These are phyloP conservation scores for Hypotaenidia philippensis DNA, from an alignment of 2,797 vertebrate genomes.

Conservation along the genomic window DNA sequence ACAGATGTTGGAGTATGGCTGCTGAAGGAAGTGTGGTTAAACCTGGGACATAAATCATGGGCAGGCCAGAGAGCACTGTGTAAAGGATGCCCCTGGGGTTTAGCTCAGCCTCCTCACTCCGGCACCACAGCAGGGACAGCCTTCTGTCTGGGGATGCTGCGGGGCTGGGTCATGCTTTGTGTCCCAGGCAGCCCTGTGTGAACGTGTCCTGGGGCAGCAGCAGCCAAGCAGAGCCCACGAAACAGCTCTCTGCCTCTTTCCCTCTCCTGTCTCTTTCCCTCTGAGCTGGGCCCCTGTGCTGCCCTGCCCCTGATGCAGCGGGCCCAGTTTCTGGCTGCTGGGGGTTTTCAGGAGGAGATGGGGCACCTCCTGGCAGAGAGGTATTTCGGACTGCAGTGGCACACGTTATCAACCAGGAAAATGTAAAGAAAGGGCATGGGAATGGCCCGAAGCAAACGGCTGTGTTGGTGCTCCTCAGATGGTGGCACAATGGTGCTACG, in stretches of 20 bases:
- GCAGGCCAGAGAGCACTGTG: accelerated
- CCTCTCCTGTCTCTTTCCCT: background rate
- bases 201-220: background rate
- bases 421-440: background rate
- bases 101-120: background rate
- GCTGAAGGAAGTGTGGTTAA: background rate
- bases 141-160: background rate
- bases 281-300: background rate
- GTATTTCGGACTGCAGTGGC: background rate
- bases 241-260: background rate
- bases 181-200: accelerated
- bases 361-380: background rate
- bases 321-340: accelerated
- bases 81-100: background rate
- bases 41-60: background rate
- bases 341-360: background rate
- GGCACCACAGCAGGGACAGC: background rate
- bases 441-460: background rate
- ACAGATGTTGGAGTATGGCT: accelerated
- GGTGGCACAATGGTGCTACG: background rate
- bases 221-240: background rate
- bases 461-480: background rate
- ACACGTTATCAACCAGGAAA: background rate
- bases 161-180: background rate
- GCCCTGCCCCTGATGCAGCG: background rate